Percentiles rank a stretch among this genome's conserved stretches.
These are phyloP conservation scores for Diprion similis DNA, from an alignment of 1,140 invertebrate genomes.

Conservation along the genomic window DNA sequence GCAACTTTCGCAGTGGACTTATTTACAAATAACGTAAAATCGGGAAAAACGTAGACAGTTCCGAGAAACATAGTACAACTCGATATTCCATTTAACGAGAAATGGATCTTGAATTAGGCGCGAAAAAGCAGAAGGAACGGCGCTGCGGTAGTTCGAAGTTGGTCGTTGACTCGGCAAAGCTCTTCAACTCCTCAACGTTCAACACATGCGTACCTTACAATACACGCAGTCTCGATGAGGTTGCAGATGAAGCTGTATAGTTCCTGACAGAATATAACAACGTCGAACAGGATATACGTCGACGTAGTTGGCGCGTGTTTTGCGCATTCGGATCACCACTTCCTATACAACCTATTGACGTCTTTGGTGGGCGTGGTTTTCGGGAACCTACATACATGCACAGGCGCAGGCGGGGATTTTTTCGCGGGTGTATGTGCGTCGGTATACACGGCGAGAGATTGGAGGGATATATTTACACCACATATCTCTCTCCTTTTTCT, in stretches of 20 bases:
- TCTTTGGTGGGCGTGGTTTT: conserved; percentile 50
- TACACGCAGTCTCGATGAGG: neutral
- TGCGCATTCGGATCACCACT: conserved; percentile 36
- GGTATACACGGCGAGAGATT: conserved; percentile 34
- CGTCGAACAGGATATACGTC: conserved; percentile 26
- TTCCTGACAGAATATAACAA: conserved; percentile 19
- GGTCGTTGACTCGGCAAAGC: too few relatives aligned
- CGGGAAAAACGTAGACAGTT: too few relatives aligned
- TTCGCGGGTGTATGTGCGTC: neutral
- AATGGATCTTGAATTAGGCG: too few relatives aligned
- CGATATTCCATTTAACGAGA: too few relatives aligned
- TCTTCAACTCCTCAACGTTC: too few relatives aligned
- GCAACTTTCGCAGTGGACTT: too few relatives aligned
- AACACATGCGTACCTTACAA: neutral
- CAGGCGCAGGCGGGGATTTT: neutral
- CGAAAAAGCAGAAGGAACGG: too few relatives aligned
- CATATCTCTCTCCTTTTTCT: conserved; percentile 42
- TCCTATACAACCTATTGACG: conserved; percentile 48
- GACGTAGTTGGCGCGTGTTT: conserved; percentile 29
- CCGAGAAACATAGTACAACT: too few relatives aligned
- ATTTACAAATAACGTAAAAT: too few relatives aligned
- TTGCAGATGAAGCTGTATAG: neutral
- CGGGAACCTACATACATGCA: neutral
- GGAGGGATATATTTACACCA: conserved; percentile 57
- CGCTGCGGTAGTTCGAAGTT: too few relatives aligned